Base-by-base conservation (phyloP, 2,888 invertebrate genomes). In the Mythimna vitellina region DNA sequence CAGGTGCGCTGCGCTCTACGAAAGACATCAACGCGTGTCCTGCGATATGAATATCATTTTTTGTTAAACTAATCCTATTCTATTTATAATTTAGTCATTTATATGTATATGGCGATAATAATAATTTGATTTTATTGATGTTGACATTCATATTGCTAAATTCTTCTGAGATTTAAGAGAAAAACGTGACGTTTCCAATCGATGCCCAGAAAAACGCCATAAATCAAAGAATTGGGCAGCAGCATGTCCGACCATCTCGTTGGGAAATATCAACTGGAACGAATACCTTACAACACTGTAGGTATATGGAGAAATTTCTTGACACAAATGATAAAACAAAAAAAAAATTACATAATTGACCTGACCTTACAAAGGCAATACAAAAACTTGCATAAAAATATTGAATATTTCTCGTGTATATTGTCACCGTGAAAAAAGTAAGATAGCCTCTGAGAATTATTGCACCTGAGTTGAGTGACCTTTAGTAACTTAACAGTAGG, bases 21-120 rank as follows among this genome's bases (percentile, higher is more conserved):
- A 82, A 83, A 84, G 83, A 83, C 85, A 82, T 84, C 85, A 83
- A 84, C 83, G 77, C 77, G 64, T 46, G 35, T 5, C 46, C 57
- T 49, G 51, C 46, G 12, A 35, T 12, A 54, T 78, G 14, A 1
- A 32, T 49, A 49, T 56, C n/a, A 77, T 62, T n/a, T 61, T 32
- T 32, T 20, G 9, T 3, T 17, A 9, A 54, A 20, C 20, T 3
- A n/a, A n/a, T 17, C 10, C 9, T n/a, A 46, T 73, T 46, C 8
- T 49, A 71, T 51, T 42, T 42, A 22, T 61, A 61, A n/a, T 32
- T 53, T 5, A 53, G 20, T 14, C 1, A 54, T 54, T 25, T 1
- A n/a, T 35, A n/a, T 60, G 25, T 35, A 6, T 32, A 22, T 25
- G 32, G 2, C 29, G 10, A 58, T 17, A 29, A 46, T 22, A 12